Percentiles rank a stretch among this genome's conserved stretches.
These are phyloP conservation scores for Papilio gigon DNA, from an alignment of 2,888 invertebrate species.

Conservation along the genomic window DNA sequence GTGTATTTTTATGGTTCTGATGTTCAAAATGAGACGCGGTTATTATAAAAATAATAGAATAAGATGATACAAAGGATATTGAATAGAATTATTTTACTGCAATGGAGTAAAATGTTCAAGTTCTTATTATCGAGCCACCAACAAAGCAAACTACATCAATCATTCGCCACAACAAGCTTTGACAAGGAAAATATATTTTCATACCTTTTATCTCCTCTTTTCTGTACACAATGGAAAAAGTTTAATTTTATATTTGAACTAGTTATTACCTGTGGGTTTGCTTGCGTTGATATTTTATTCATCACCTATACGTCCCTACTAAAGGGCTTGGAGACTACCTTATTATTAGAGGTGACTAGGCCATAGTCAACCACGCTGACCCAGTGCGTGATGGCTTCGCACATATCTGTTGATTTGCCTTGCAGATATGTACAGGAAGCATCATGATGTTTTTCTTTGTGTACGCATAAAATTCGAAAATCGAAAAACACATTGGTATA, in stretches of 20 bases:
- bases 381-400: no score
- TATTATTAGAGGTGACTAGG: no score
- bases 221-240: neutral
- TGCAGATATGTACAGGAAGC: no score
- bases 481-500: no score
- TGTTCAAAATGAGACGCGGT: neutral
- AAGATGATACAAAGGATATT: neutral
- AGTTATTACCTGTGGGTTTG: neutral
- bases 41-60: neutral
- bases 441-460: no score
- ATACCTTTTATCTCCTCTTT: slow-evolving; percentile 3
- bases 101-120: neutral
- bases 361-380: no score
- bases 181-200: slow-evolving; percentile 9
- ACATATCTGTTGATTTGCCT: no score
- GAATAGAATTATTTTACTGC: neutral
- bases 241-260: slow-evolving; percentile 5
- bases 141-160: slow-evolving; percentile 25
- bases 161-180: slow-evolving; percentile 19
- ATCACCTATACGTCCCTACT: no score
- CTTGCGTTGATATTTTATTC: no score
- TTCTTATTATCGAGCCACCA: slow-evolving; percentile 1
- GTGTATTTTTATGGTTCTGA: no score
- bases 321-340: no score
- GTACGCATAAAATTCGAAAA: no score